A percentile compares a stretch with the other conserved stretches of the same genome.
Conservation (phyloP, 1,140 invertebrate species). For the Batillaria attramentaria region DNA sequence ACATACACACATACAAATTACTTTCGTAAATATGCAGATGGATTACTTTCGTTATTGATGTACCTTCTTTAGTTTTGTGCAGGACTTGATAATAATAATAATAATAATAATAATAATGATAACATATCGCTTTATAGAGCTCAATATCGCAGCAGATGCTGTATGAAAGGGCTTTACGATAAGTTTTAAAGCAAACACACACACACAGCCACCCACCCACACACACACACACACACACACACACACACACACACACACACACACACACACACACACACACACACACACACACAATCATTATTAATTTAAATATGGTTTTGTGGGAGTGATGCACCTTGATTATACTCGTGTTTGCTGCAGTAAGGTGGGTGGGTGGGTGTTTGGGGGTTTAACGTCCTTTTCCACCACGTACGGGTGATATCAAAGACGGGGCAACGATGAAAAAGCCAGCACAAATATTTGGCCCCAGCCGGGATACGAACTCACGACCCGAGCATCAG, state of each 20-base stretch:
- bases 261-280: conserved; percentile 7
- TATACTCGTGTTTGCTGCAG: not conserved
- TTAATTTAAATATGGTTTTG: not conserved
- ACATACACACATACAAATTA: no score
- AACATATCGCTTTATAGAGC: not conserved
- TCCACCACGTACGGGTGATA: not conserved
- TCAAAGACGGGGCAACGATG: not conserved
- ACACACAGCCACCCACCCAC: not conserved
- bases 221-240: conserved; percentile 4
- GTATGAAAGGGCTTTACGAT: not conserved
- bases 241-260: not conserved
- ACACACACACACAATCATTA: not conserved
- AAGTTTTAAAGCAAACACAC: not conserved
- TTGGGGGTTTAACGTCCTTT: not conserved
- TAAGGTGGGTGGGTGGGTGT: not conserved
- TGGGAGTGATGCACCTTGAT: no score
- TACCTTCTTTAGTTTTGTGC: not conserved
- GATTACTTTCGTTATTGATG: not conserved
- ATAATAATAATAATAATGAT: not conserved
- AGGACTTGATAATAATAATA: not conserved
- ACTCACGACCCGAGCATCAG: no score
- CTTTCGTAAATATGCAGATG: not conserved
- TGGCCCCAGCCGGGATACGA: no score
- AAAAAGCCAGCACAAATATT: not conserved
- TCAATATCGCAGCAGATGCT: not conserved